Percentiles rank a stretch among this genome's conserved stretches.
These are phyloP conservation scores for Cartodere bifasciata DNA, from an alignment of 2,888 invertebrate genomes.

Conservation along the genomic window DNA sequence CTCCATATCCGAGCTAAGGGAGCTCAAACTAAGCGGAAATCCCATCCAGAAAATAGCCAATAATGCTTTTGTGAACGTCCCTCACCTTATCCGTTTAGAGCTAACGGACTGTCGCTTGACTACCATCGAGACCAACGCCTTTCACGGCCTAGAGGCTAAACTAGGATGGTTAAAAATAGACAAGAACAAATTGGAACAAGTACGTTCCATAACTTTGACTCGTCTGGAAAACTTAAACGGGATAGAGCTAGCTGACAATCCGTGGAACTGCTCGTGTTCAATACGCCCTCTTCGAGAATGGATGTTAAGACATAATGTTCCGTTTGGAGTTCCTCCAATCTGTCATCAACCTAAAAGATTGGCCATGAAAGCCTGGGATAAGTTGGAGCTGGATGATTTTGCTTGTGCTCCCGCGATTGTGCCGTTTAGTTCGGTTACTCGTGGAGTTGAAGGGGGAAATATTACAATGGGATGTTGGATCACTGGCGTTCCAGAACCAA, in stretches of 20 bases:
- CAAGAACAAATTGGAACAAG: constrained; percentile 55
- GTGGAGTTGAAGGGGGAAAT: constrained; percentile 58
- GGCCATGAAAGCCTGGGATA: constrained; percentile 56
- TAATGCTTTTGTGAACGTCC: constrained; percentile 53
- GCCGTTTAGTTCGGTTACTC: constrained; percentile 44
- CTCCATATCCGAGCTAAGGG: constrained; percentile 59
- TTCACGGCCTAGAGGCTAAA: constrained; percentile 56
- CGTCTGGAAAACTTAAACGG: constrained; percentile 58
- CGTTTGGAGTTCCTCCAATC: constrained; percentile 55
- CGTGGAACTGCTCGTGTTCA: constrained; percentile 72
- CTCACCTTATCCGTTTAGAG: constrained; percentile 59
- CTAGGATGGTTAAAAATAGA: constrained; percentile 68
- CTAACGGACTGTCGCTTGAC: constrained; percentile 59
- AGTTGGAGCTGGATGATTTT: constrained; percentile 64
- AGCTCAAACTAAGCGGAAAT: constrained; percentile 62
- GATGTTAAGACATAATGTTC: constrained; percentile 68
- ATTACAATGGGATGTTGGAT: constrained; percentile 61
- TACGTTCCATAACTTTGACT: constrained; percentile 53
- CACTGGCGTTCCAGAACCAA: constrained; percentile 56
- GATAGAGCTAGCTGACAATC: constrained; percentile 63
- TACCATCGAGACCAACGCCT: constrained; percentile 56
- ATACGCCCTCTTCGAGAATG: constrained; percentile 62
- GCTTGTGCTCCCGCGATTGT: constrained; percentile 63
- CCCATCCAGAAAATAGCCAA: constrained; percentile 57
- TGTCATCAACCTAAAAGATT: constrained; percentile 56